phyloP scores from a whole-genome alignment of 2,888 invertebrate genomes.

The Standfussiana lucernea region DNA sequence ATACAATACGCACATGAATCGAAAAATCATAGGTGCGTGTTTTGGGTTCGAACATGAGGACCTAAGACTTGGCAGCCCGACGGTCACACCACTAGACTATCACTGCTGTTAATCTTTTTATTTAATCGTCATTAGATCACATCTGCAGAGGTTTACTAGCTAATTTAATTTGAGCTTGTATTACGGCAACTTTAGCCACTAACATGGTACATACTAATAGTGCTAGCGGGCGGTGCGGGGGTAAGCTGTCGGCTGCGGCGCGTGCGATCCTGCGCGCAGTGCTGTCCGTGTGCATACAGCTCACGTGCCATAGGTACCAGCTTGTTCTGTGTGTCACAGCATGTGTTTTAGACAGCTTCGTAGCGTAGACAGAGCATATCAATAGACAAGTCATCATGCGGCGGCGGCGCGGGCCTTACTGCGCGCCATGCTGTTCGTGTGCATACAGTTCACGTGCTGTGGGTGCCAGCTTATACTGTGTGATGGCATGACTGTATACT shows the following conservation, averaged over 20 bases:
- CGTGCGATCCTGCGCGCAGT: conserved; percentile 84
- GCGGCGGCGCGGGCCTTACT: conserved; percentile 66
- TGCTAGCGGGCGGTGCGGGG: conserved; percentile 76
- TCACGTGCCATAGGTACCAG: conserved; percentile 86
- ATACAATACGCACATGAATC: too few relatives aligned
- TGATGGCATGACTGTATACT: not conserved
- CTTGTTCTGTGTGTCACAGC: conserved; percentile 7
- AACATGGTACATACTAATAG: conserved; percentile 36
- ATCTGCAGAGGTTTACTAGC: not conserved
- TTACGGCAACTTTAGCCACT: not conserved
- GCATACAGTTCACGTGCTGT: conserved; percentile 86
- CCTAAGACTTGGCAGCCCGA: too few relatives aligned
- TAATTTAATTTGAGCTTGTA: not conserved
- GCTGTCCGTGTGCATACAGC: conserved; percentile 84
- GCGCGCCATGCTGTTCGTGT: conserved; percentile 83
- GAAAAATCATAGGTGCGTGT: too few relatives aligned
- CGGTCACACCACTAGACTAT: too few relatives aligned
- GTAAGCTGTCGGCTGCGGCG: conserved; percentile 79
- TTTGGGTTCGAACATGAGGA: too few relatives aligned
- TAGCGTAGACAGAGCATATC: not conserved
- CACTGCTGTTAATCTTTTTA: too few relatives aligned
- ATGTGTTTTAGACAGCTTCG: conserved; percentile 9
- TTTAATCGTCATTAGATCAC: not conserved
- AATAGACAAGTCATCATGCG: not conserved
- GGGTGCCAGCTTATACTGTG: conserved; percentile 75